Conservation (phyloP, 2,797 vertebrate species). For the Hafferia zeledoni region DNA sequence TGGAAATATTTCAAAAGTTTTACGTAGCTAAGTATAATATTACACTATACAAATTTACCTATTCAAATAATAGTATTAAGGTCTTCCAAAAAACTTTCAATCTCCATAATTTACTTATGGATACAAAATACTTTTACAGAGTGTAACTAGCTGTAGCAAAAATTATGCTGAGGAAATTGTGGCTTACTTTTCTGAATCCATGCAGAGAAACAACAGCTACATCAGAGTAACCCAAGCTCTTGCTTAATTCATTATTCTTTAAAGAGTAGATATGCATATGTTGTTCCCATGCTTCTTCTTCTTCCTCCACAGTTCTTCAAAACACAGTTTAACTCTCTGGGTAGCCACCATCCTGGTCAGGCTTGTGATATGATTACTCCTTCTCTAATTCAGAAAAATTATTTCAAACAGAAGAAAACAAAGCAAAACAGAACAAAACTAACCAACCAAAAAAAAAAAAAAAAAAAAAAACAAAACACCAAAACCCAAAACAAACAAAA, state of each 20-base stretch:
- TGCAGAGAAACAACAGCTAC: neutral
- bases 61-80: neutral
- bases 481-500: neutral
- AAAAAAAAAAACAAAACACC: neutral
- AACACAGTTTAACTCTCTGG: neutral
- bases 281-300: neutral
- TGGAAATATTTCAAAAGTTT: neutral
- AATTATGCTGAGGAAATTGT: neutral
- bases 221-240: neutral
- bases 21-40: neutral
- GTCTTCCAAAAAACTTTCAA: neutral
- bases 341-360: neutral
- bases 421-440: neutral
- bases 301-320: neutral
- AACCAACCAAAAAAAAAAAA: fast-evolving
- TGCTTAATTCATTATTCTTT: neutral
- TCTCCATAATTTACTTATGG: neutral
- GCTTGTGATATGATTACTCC: neutral
- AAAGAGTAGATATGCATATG: neutral
- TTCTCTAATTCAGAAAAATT: neutral
- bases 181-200: neutral
- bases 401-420: neutral
- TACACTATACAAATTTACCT: neutral
- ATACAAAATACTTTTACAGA: neutral
- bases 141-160: neutral